These are phyloP conservation scores for Clistopyga incitator DNA, from an alignment of 2,888 invertebrate genomes.

Conservation along the genomic window DNA sequence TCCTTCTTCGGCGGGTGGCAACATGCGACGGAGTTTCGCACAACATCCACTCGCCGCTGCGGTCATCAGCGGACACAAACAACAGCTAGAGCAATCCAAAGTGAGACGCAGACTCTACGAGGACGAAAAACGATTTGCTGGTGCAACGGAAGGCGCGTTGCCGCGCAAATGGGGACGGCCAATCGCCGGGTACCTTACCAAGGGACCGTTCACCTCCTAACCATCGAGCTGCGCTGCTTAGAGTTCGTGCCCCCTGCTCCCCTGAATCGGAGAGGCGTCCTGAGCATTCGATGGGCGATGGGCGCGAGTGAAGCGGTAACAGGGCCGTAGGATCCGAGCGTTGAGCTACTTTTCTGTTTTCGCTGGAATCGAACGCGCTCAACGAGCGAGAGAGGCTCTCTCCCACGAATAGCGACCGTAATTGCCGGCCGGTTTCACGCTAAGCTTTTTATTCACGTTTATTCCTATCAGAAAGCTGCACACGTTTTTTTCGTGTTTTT, in stretches of 20 bases:
- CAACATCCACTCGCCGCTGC: not conserved
- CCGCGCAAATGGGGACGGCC: constrained; percentile 40
- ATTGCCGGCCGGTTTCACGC: no score
- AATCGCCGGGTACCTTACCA: constrained; percentile 5
- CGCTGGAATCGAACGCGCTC: not conserved
- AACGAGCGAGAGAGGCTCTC: not conserved
- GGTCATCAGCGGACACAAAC: not conserved
- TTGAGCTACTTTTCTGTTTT: not conserved
- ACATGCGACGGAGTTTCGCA: not conserved
- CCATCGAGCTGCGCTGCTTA: not conserved
- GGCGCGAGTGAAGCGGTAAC: constrained; percentile 13
- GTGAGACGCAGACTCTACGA: constrained; percentile 10
- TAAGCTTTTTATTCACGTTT: no score
- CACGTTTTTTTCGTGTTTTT: no score
- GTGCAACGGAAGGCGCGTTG: constrained; percentile 16
- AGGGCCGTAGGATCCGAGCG: constrained; percentile 32
- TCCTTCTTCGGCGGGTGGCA: not conserved
- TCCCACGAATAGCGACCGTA: not conserved
- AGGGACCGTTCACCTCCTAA: constrained; percentile 38
- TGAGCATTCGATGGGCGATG: constrained; percentile 33
- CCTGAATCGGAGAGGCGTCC: constrained; percentile 11
- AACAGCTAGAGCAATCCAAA: not conserved
- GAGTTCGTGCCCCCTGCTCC: constrained; percentile 12
- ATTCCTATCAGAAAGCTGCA: no score
- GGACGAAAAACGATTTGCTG: constrained; percentile 22